A percentile compares a stretch with the other conserved stretches of the same genome.
Conservation (phyloP, 2,113 vertebrate species). For the Apus apus region DNA sequence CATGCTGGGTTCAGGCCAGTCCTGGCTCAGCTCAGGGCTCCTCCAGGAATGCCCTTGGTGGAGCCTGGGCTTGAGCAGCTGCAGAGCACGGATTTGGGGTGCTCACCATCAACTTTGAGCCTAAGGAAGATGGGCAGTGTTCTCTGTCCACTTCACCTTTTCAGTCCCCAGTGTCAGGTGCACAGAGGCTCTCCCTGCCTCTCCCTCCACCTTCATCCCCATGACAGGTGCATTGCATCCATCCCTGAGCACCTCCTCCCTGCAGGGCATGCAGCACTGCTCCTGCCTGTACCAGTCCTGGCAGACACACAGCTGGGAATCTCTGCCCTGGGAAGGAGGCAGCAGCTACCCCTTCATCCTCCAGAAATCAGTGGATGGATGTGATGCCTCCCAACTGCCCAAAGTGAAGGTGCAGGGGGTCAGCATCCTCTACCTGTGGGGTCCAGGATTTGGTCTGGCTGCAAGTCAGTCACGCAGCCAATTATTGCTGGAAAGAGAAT, state of each 20-base stretch:
- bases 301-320: neutral
- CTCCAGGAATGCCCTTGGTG: neutral
- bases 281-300: neutral
- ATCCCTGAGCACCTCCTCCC: neutral
- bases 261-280: fast-evolving
- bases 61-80: neutral
- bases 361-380: neutral
- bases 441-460: neutral
- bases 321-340: neutral
- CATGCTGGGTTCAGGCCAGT: fast-evolving
- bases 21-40: neutral
- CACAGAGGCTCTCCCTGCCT: neutral
- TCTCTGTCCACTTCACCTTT: neutral
- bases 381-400: neutral
- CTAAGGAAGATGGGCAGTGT: neutral
- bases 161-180: neutral
- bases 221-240: fast-evolving
- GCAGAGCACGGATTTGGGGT: neutral
- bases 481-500: neutral
- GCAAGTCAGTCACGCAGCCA: neutral
- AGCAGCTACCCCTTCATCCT: neutral
- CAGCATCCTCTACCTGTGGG: neutral
- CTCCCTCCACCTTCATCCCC: neutral
- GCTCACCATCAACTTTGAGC: neutral
- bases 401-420: neutral